Evolutionary conservation across 1,140 invertebrate species (phyloP).

Genomic region (Oedothorax gibbosus): DNA sequence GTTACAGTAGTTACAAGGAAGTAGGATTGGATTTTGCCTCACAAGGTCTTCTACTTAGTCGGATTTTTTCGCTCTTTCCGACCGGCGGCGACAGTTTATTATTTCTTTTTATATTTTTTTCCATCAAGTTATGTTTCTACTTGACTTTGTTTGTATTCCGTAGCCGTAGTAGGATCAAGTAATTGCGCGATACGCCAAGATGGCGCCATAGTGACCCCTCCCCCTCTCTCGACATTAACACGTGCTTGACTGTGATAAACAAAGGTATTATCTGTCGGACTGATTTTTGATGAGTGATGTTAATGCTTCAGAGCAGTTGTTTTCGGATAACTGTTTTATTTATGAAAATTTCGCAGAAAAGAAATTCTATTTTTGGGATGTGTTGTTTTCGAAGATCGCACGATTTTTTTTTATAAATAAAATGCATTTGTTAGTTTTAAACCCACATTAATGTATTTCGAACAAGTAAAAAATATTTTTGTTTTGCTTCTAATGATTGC

Average conservation of each 20-base stretch:
- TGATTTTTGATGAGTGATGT: neutral
- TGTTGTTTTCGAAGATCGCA: neutral
- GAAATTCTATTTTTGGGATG: too few species aligned
- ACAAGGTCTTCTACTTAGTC: constrained; percentile 48
- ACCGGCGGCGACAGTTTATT: constrained; percentile 29
- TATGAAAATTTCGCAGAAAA: too few species aligned
- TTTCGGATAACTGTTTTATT: neutral
- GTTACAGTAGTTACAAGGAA: constrained; percentile 41
- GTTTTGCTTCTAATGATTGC: too few species aligned
- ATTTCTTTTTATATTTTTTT: constrained; percentile 7
- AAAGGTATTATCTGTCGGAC: constrained; percentile 38
- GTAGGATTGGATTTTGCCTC: constrained; percentile 29
- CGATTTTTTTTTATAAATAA: neutral
- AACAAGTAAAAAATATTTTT: neutral
- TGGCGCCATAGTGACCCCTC: constrained; percentile 29
- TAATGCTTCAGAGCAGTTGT: neutral
- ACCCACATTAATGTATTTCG: neutral
- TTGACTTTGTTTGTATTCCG: constrained; percentile 38
- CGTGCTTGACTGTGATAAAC: constrained; percentile 37
- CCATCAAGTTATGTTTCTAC: constrained; percentile 18
- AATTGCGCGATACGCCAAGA: neutral
- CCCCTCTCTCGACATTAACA: neutral
- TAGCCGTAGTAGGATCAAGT: constrained; percentile 5
- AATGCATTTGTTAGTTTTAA: neutral
- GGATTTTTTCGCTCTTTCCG: constrained; percentile 1